A percentile compares a stretch with the other conserved stretches of the same genome.
Evolutionary conservation across 2,797 vertebrate genomes (phyloP).

Genomic region (Gymnocypris eckloni): DNA sequence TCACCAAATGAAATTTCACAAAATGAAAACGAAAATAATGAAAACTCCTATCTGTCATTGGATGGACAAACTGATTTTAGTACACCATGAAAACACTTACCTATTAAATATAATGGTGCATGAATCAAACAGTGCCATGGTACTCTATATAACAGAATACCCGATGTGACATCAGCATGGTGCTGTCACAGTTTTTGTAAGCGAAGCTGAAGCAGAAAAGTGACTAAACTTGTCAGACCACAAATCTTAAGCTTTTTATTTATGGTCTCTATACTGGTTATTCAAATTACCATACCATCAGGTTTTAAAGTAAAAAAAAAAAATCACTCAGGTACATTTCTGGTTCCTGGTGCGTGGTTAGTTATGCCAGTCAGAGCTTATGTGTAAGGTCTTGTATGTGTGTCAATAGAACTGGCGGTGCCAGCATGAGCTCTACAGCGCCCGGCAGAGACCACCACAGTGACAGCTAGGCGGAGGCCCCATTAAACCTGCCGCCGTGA

Average conservation of each 20-base stretch:
- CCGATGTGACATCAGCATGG: background rate
- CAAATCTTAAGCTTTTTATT: background rate
- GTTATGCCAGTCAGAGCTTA: background rate
- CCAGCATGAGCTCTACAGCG: conserved; percentile 40
- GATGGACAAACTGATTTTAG: background rate
- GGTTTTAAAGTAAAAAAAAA: background rate
- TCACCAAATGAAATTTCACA: background rate
- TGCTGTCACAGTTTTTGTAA: background rate
- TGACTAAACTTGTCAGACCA: conserved; percentile 17
- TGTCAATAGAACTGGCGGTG: conserved; percentile 38
- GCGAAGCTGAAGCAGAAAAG: background rate
- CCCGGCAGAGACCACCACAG: conserved; percentile 40
- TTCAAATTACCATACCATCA: background rate
- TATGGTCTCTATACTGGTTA: background rate
- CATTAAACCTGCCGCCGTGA: conserved; percentile 44
- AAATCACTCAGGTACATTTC: background rate
- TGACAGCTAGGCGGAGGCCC: conserved; percentile 32
- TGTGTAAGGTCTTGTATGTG: background rate
- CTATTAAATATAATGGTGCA: background rate
- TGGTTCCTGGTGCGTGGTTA: background rate
- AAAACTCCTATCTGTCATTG: background rate
- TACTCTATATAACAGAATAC: background rate
- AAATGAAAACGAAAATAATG: background rate
- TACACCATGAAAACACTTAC: background rate
- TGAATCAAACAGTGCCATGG: background rate